Conservation (phyloP, 2,888 invertebrate species). For the Abscondita cerata region DNA sequence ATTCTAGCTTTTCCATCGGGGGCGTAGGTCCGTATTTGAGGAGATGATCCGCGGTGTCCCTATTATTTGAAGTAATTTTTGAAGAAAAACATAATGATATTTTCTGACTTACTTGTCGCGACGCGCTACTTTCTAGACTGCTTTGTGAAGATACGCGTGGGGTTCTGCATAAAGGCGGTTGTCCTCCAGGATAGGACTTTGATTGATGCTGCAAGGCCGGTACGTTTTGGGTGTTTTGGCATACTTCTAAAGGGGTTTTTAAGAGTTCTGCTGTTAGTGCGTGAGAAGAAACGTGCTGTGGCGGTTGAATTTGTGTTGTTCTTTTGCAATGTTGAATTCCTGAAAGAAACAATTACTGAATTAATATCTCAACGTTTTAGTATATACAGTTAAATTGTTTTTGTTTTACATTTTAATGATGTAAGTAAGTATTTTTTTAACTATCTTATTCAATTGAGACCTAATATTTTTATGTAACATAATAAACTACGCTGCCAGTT, state of each 20-base stretch:
- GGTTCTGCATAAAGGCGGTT: slow-evolving; percentile 73
- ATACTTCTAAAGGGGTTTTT: slow-evolving; percentile 63
- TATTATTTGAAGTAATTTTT: slow-evolving; percentile 46
- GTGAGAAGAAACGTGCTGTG: slow-evolving; percentile 59
- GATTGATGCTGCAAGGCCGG: slow-evolving; percentile 72
- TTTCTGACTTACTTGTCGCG: slow-evolving; percentile 59
- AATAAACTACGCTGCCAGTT: too few relatives aligned
- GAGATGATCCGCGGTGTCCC: slow-evolving; percentile 82
- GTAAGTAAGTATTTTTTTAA: too few relatives aligned
- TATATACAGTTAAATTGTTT: too few relatives aligned
- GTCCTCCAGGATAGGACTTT: slow-evolving; percentile 65
- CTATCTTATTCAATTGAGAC: too few relatives aligned
- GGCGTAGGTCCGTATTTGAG: slow-evolving; percentile 83
- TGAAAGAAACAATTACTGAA: slow-evolving; percentile 49
- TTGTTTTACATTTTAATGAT: too few relatives aligned
- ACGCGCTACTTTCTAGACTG: slow-evolving; percentile 77
- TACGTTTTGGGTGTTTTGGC: slow-evolving; percentile 60
- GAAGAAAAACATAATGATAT: background rate
- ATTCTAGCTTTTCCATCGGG: slow-evolving; percentile 75
- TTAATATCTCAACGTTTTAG: too few relatives aligned
- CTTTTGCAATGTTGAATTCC: slow-evolving; percentile 72
- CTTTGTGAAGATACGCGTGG: slow-evolving; percentile 85
- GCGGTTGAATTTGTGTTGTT: slow-evolving; percentile 70
- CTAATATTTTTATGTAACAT: too few relatives aligned
- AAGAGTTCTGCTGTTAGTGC: slow-evolving; percentile 55